Base-by-base conservation (phyloP, 2,888 invertebrate species). In the Alloplasta piceator region DNA sequence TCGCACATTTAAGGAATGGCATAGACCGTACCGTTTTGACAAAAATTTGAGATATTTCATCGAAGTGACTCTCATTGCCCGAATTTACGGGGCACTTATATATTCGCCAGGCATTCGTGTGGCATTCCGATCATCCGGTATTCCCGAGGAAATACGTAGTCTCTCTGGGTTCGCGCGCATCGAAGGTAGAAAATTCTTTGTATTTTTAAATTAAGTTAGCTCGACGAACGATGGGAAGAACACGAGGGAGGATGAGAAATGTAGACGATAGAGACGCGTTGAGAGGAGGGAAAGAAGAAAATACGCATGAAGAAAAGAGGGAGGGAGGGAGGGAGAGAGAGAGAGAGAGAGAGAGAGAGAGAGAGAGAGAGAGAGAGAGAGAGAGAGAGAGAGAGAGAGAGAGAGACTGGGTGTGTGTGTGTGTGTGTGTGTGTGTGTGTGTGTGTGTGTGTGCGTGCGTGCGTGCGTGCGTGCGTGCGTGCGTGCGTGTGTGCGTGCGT, bases 151-250 rank as follows among this genome's bases (percentile, higher is more conserved):
- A 74, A 75, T 61, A 79, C 67, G 75, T 79, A 64, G 56, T 56
- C 74, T 12, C 39, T 36, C 26, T 52, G 41, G 56, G 63, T 72
- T 55, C 52, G 63, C 52, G 63, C 68, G 73, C 71, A 68, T 76
- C 48, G 83, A 82, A 81, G 70, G 73, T 73, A 78, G 73, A 79
- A 71, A 85, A 85, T 86, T 88, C 87, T 86, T 87, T 88, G 88
- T 87, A 83, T 87, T 85, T 87, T 85, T 85, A 85, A 88, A 88
- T 88, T 84, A 87, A 88, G 85, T 88, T 88, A 86, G 84, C 83
- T 83, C 81, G 77, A 77, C 83, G 75, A 80, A 82, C 82, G 81
- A 80, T 73, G 83, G 78, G 79, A 81, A 74, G 78, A 61, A 55
- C 80, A 85, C 39, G 39, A 9, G n/a, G 9, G 55, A 55, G 67